phyloP scores from a whole-genome alignment of 2,797 vertebrate genomes.

The Acipenser ruthenus region DNA sequence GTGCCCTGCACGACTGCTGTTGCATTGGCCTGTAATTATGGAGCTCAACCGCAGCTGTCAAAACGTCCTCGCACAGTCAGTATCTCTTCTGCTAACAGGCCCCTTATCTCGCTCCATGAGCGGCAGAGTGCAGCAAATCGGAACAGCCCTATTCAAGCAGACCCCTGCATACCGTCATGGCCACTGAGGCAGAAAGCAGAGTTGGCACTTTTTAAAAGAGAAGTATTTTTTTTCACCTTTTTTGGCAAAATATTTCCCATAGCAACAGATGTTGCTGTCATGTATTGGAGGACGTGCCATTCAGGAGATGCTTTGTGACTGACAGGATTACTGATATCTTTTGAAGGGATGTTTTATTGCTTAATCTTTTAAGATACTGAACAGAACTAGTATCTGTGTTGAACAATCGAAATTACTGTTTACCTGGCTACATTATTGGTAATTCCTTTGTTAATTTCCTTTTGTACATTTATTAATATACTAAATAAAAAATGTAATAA shows the following conservation, averaged over 20 bases:
- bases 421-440: too few species aligned
- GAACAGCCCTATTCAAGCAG: constrained; percentile 32
- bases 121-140: constrained; percentile 32
- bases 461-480: too few species aligned
- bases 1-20: neutral
- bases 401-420: too few species aligned
- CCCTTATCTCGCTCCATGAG: constrained; percentile 26
- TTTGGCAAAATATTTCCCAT: constrained; percentile 31
- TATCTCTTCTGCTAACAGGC: constrained; percentile 25
- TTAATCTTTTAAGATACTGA: too few species aligned
- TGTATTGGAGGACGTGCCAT: constrained; percentile 10
- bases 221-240: constrained; percentile 9
- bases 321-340: too few species aligned
- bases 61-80: constrained; percentile 13
- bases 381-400: too few species aligned
- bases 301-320: too few species aligned
- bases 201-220: constrained; percentile 22
- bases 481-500: too few species aligned
- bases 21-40: constrained; percentile 15
- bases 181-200: constrained; percentile 32
- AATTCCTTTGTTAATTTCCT: too few species aligned
- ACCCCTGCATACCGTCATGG: constrained; percentile 24
- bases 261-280: constrained; percentile 20
- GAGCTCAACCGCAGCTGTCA: neutral
- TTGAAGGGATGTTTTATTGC: too few species aligned